Evolutionary conservation across 2,113 vertebrate genomes (phyloP).

Genomic region (Nicator chloris): DNA sequence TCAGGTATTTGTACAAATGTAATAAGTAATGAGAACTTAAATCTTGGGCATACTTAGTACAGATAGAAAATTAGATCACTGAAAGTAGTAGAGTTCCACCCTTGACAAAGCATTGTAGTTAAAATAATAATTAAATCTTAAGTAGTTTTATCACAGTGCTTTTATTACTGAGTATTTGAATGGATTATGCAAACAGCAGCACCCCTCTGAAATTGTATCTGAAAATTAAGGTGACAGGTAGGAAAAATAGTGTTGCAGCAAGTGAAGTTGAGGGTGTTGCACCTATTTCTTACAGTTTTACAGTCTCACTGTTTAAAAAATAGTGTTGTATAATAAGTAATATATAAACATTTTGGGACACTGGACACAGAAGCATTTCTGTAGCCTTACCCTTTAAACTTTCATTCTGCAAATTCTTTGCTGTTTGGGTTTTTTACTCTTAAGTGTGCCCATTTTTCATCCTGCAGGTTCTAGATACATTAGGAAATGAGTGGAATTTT

Average conservation of each 20-base stretch:
- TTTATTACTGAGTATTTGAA: not conserved
- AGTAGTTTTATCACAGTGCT: not conserved
- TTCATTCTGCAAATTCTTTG: not conserved
- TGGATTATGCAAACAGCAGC: not conserved
- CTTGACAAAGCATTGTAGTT: not conserved
- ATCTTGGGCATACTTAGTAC: not conserved
- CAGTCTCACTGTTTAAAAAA: not conserved
- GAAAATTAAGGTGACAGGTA: not conserved
- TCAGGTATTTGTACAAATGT: not conserved
- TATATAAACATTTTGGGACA: not conserved
- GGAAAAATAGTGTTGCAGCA: not conserved
- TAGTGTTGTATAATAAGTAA: not conserved
- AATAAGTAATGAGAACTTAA: not conserved
- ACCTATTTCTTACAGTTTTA: not conserved
- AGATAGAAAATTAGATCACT: not conserved
- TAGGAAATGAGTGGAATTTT: not conserved
- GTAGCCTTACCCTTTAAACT: not conserved
- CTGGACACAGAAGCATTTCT: not conserved
- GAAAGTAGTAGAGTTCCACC: not conserved
- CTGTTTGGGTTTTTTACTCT: not conserved
- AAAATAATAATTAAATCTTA: slow-evolving; percentile 14
- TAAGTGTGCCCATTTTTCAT: not conserved
- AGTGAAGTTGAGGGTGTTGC: not conserved
- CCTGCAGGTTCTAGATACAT: not conserved
- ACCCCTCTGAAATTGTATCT: not conserved